Evolutionary conservation across 2,888 invertebrate genomes (phyloP).

Genomic region (Diarsia dahlii): DNA sequence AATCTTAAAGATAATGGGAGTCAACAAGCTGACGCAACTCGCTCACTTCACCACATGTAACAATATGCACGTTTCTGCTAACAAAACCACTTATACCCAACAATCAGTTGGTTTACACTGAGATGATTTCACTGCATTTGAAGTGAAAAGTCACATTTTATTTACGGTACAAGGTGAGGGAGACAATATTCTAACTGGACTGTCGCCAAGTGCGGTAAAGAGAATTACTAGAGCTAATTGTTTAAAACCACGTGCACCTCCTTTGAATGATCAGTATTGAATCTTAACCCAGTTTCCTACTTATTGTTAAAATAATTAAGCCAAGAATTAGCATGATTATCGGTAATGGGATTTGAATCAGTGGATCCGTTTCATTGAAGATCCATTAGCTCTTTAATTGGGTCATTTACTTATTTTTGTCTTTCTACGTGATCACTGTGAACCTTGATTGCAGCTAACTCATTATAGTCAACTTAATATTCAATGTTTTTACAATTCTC

Average conservation of each 20-base stretch:
- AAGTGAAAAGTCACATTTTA: conserved; percentile 71
- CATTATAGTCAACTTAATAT: conserved; percentile 10
- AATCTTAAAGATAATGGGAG: conserved; percentile 33
- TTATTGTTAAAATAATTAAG: conserved; percentile 54
- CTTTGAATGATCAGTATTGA: conserved; percentile 52
- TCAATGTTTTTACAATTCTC: not conserved
- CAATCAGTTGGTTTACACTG: conserved; percentile 38
- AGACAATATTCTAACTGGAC: conserved; percentile 80
- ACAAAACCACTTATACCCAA: conserved; percentile 36
- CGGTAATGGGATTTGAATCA: conserved; percentile 36
- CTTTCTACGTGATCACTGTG: not conserved
- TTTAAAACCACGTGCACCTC: conserved; percentile 57
- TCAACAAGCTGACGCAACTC: conserved; percentile 32
- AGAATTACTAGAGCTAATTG: conserved; percentile 64
- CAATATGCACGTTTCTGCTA: conserved; percentile 34
- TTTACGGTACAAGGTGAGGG: conserved; percentile 84
- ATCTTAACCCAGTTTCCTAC: conserved; percentile 68
- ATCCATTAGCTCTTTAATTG: not conserved
- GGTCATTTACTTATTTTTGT: conserved; percentile 16
- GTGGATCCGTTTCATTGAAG: conserved; percentile 10
- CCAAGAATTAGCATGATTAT: conserved; percentile 44
- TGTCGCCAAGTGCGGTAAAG: conserved; percentile 67
- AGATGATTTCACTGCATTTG: conserved; percentile 58
- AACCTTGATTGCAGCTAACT: not conserved
- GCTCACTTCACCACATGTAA: conserved; percentile 19